A percentile compares a stretch with the other conserved stretches of the same genome.
Evolutionary conservation across 2,888 invertebrate genomes (phyloP).

Genomic region (Gerris lacustris): DNA sequence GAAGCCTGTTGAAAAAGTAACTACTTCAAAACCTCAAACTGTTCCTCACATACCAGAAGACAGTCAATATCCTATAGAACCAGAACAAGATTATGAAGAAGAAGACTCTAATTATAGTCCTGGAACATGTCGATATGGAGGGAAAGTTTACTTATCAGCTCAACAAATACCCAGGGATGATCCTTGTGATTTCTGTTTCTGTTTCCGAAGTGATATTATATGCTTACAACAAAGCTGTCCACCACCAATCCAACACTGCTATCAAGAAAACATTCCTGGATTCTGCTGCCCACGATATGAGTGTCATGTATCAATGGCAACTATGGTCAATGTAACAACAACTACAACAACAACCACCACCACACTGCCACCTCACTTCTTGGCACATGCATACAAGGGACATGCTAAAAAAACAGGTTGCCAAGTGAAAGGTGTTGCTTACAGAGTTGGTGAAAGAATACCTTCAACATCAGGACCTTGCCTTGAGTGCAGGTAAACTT

Average conservation of each 20-base stretch:
- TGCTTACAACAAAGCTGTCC: constrained; percentile 91
- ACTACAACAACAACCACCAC: constrained; percentile 78
- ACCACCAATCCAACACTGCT: constrained; percentile 81
- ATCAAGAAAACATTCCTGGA: constrained; percentile 81
- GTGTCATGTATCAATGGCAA: constrained; percentile 80
- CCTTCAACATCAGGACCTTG: constrained; percentile 81
- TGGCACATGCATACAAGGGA: constrained; percentile 64
- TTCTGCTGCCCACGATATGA: constrained; percentile 92
- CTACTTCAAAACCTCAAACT: constrained; percentile 18
- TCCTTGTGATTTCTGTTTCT: constrained; percentile 94
- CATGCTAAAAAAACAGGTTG: constrained; percentile 66
- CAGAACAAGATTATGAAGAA: constrained; percentile 57
- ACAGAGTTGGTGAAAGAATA: constrained; percentile 73
- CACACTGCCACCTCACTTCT: constrained; percentile 71
- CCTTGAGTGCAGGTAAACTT: constrained; percentile 83
- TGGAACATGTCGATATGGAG: constrained; percentile 82
- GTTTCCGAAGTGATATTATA: constrained; percentile 90
- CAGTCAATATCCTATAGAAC: constrained; percentile 29
- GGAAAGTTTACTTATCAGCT: constrained; percentile 84
- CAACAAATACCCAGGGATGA: constrained; percentile 90
- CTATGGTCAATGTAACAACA: constrained; percentile 68
- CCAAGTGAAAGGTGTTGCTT: constrained; percentile 71
- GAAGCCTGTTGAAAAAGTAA: constrained; percentile 25
- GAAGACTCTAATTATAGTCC: constrained; percentile 72
- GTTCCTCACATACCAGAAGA: constrained; percentile 27